Percentiles rank a stretch among this genome's conserved stretches.
phyloP scores from a whole-genome alignment of 2,888 invertebrate species.

The Serripes groenlandicus region DNA sequence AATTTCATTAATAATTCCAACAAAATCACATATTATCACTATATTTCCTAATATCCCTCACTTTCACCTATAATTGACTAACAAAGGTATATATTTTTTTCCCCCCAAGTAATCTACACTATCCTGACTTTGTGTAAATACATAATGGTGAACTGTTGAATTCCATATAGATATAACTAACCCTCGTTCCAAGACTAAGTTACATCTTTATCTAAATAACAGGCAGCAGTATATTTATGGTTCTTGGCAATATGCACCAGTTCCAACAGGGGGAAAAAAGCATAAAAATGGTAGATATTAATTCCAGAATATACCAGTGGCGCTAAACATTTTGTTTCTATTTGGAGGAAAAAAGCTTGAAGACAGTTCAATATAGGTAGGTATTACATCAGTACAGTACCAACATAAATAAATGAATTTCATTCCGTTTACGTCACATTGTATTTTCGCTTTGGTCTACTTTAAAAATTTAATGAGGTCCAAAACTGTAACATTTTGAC shows the following conservation, averaged over 20 bases:
- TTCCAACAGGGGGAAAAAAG: conserved; percentile 6
- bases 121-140: background rate
- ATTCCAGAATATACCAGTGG: conserved; percentile 15
- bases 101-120: background rate
- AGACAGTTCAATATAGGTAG: too few species aligned
- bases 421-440: too few species aligned
- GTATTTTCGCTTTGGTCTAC: too few species aligned
- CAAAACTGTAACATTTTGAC: too few species aligned
- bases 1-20: too few species aligned
- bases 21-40: too few species aligned
- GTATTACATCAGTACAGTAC: too few species aligned
- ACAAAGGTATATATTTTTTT: conserved; percentile 8
- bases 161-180: background rate
- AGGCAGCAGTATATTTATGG: background rate
- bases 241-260: conserved; percentile 17
- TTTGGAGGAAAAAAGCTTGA: too few species aligned
- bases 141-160: background rate
- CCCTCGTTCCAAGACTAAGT: background rate
- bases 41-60: conserved; percentile 11
- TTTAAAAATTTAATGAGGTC: too few species aligned
- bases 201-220: background rate
- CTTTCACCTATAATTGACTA: background rate
- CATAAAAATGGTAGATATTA: conserved; percentile 18
- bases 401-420: too few species aligned
- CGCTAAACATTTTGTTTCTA: too few species aligned